phyloP scores from a whole-genome alignment of 1,140 invertebrate genomes.

The Drosophila trapezifrons region DNA sequence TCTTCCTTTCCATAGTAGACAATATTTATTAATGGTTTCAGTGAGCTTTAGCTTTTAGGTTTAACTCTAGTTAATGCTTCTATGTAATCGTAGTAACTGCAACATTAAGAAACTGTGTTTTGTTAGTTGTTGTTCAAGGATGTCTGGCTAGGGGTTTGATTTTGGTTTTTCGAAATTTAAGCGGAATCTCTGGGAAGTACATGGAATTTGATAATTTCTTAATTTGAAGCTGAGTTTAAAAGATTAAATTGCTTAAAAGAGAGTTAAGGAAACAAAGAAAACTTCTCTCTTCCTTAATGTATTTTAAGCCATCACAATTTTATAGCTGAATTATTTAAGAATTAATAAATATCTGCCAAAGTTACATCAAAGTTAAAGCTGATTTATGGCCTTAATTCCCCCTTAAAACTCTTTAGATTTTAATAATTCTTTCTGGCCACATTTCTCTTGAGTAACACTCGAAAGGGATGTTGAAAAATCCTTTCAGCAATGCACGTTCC shows the following conservation, averaged over 20 bases:
- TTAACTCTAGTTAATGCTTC: constrained; percentile 47
- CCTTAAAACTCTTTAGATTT: constrained; percentile 3
- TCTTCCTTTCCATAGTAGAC: constrained; percentile 43
- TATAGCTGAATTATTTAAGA: neutral
- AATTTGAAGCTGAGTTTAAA: neutral
- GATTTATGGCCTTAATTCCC: neutral
- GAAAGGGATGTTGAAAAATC: constrained; percentile 33
- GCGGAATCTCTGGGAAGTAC: neutral
- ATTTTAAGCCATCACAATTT: neutral
- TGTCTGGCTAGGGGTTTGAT: constrained; percentile 15
- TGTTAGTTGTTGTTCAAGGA: constrained; percentile 36
- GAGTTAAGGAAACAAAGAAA: too few species aligned
- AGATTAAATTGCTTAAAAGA: neutral
- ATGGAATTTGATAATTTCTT: neutral
- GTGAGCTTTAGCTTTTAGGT: constrained; percentile 41
- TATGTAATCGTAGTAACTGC: constrained; percentile 51
- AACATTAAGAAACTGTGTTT: constrained; percentile 56
- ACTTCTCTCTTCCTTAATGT: too few species aligned
- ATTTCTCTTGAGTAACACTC: constrained; percentile 26
- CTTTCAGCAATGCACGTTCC: constrained; percentile 52
- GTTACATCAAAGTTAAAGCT: neutral
- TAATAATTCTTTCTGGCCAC: constrained; percentile 13
- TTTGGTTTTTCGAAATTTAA: constrained; percentile 2
- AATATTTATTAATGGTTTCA: constrained; percentile 48
- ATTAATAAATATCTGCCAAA: neutral